Evolutionary conservation across 2,797 vertebrate genomes (phyloP).

Genomic region (Pagetopsis macropterus): DNA sequence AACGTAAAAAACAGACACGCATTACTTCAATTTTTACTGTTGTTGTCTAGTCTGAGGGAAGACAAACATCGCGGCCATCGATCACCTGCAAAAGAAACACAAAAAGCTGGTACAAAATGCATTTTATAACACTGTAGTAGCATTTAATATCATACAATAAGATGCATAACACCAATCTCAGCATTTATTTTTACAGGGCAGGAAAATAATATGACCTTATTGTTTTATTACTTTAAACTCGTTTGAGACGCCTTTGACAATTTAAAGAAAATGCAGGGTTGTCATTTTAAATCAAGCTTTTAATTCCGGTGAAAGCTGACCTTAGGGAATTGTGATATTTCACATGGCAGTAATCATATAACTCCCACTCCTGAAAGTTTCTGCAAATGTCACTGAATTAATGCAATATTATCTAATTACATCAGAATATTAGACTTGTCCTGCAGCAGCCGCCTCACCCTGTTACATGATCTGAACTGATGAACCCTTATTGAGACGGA

Average conservation of each 20-base stretch:
- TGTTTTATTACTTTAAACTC: not conserved
- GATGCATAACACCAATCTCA: not conserved
- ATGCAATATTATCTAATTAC: slow-evolving; percentile 48
- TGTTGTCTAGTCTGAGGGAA: slow-evolving; percentile 14
- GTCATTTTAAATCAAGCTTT: not conserved
- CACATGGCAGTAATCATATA: not conserved
- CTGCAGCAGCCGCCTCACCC: slow-evolving; percentile 53
- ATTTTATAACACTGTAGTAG: not conserved
- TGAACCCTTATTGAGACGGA: slow-evolving; percentile 55
- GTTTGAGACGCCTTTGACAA: not conserved
- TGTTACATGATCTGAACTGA: slow-evolving; percentile 57
- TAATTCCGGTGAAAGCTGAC: not conserved
- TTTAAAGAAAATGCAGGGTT: not conserved
- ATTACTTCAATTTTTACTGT: slow-evolving; percentile 6
- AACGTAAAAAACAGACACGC: slow-evolving; percentile 29
- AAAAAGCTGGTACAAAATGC: not conserved
- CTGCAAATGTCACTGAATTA: slow-evolving; percentile 38
- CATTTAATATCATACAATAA: not conserved
- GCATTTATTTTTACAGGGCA: not conserved
- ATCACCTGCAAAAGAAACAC: not conserved
- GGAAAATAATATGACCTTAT: not conserved
- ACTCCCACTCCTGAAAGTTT: slow-evolving; percentile 7
- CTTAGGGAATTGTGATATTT: not conserved
- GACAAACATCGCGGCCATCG: slow-evolving; percentile 31
- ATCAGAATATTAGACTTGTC: slow-evolving; percentile 30